Percentiles rank a stretch among this genome's conserved stretches.
These are phyloP conservation scores for Eulimnadia texana DNA, from an alignment of 1,140 invertebrate genomes.

Conservation along the genomic window DNA sequence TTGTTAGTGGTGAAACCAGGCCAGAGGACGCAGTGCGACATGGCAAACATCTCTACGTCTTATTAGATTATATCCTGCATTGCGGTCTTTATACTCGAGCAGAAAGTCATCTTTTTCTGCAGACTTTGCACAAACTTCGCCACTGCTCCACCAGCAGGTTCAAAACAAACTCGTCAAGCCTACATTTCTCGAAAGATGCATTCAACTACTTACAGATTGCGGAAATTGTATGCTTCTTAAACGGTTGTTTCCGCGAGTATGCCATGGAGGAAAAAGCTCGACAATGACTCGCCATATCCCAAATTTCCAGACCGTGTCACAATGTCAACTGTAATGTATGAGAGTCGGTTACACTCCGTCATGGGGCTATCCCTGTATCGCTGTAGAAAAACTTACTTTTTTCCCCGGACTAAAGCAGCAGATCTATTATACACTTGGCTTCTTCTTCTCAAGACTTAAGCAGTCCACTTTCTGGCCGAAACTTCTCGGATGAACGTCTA, in stretches of 20 bases:
- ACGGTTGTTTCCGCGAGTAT: neutral
- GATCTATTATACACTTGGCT: neutral
- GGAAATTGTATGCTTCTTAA: neutral
- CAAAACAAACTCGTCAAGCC: no score
- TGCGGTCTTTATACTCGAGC: no score
- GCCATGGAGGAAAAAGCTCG: neutral
- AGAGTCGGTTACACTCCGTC: neutral
- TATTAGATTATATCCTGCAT: no score
- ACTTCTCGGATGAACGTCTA: neutral
- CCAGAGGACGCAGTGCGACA: no score
- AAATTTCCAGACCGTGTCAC: neutral
- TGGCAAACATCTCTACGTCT: no score
- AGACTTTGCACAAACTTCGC: no score
- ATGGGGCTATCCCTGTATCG: neutral
- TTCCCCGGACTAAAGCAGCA: neutral
- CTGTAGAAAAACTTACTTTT: neutral
- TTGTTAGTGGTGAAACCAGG: no score
- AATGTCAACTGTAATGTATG: neutral
- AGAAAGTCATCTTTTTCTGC: no score
- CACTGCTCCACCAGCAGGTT: no score
- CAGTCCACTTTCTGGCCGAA: neutral
- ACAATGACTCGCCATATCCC: neutral
- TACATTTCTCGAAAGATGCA: no score
- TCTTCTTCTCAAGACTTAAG: neutral
- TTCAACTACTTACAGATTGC: no score